phyloP scores from a whole-genome alignment of 2,888 invertebrate species.

The Harmothoe impar region DNA sequence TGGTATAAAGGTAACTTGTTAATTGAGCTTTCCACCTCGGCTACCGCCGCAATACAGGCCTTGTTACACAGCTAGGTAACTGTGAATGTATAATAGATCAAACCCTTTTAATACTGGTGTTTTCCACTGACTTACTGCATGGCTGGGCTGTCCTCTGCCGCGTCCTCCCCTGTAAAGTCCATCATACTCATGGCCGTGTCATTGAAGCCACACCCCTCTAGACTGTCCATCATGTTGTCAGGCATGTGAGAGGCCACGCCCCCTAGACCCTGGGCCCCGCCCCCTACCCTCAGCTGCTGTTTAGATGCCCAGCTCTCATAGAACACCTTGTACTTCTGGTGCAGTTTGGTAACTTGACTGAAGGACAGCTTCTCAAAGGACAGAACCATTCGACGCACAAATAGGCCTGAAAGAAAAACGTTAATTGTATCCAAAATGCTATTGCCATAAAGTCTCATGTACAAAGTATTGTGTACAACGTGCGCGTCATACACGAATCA shows the following conservation, averaged over 20 bases:
- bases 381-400: constrained; percentile 91
- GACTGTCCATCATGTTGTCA: constrained; percentile 57
- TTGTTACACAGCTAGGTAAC: no score
- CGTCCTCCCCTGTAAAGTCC: constrained; percentile 62
- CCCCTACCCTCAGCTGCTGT: constrained; percentile 72
- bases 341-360: constrained; percentile 90
- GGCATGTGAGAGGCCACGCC: constrained; percentile 10
- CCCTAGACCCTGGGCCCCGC: background rate
- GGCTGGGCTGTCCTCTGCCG: constrained; percentile 14
- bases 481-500: no score
- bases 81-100: no score
- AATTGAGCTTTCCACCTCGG: no score
- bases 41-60: no score
- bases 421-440: background rate
- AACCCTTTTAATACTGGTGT: no score
- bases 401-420: constrained; percentile 87
- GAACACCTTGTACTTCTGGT: constrained; percentile 89
- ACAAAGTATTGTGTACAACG: background rate
- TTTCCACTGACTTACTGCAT: background rate
- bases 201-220: constrained; percentile 56
- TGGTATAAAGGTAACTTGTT: no score
- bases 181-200: constrained; percentile 66
- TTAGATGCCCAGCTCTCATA: constrained; percentile 83
- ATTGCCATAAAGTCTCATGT: background rate
- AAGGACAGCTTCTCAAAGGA: constrained; percentile 93